Evolutionary conservation across 2,888 invertebrate species (phyloP).

Genomic region (Spatulosminthurus flaviceps): DNA sequence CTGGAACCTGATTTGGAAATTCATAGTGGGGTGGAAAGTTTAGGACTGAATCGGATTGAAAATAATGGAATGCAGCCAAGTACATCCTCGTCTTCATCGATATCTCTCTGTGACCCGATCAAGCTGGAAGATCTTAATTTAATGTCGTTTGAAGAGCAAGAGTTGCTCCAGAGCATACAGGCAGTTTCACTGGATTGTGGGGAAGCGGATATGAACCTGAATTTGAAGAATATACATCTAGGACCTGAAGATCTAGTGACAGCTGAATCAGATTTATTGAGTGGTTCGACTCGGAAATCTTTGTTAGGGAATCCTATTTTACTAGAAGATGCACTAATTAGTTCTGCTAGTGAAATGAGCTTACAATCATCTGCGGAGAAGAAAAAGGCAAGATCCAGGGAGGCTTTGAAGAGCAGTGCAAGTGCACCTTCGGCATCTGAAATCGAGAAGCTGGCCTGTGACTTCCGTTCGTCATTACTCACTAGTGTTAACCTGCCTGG

Average conservation of each 20-base stretch:
- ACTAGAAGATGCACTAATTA: constrained; percentile 30
- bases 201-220: constrained; percentile 32
- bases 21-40: not conserved
- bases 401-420: constrained; percentile 22
- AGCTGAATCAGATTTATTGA: not conserved
- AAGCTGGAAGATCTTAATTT: constrained; percentile 32
- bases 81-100: constrained; percentile 20
- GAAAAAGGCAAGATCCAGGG: not conserved
- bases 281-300: not conserved
- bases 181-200: constrained; percentile 53
- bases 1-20: constrained; percentile 5
- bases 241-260: constrained; percentile 11
- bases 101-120: constrained; percentile 19
- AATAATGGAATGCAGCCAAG: not conserved
- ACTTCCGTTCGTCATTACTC: constrained; percentile 56
- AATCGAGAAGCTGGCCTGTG: constrained; percentile 58
- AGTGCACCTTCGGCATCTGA: constrained; percentile 55
- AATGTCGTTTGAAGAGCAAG: constrained; percentile 57
- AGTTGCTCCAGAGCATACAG: constrained; percentile 60
- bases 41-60: not conserved
- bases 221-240: constrained; percentile 31
- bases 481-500: constrained; percentile 42
- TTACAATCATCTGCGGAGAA: constrained; percentile 34
- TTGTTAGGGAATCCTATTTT: constrained; percentile 3
- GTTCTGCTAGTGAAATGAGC: constrained; percentile 28